Base-by-base conservation (phyloP, 2,888 invertebrate genomes). In the Trisateles emortualis region DNA sequence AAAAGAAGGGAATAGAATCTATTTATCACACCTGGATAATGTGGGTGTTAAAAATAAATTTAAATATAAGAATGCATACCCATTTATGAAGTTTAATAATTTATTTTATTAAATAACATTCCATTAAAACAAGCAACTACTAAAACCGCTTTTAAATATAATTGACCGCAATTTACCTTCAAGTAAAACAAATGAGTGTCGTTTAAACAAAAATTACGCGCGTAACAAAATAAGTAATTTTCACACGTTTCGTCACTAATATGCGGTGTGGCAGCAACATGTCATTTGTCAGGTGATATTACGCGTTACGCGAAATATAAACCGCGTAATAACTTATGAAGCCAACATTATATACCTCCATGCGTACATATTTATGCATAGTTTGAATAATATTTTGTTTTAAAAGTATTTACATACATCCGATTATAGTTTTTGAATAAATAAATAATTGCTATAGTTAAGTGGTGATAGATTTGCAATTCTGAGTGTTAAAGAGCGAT, bases 241-340 rank as follows among this genome's bases (percentile, higher is more conserved):
- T 61, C 35, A 59, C 54, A 59, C 59, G 59, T 61, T 58, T 57
- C 48, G 40, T 43, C 53, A 54, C 52, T 57, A 57, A 51, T 53
- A 35, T 49, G 47, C 46, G 56, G 40, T 40, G 51, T 51, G 52
- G 17, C 26, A 19, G 16, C 11, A 61, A 64, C 67, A 35, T 69
- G 62, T 69, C 63, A 69, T 69, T 68, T 63, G 46, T 52, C 53
- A 43, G 50, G 26, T 52, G 40, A 59, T 50, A 50, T 52, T 33
- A 44, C 32, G 17, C 47, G 13, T 33, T 42, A 29, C 39, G 38
- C 36, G 39, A 4, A 6, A 36, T n/a, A 16, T 19, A 19, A 13
- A 0, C 1, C 33, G 16, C 16, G 17, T 36, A 17, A 17, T 24
- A 6, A 5, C n/a, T 51, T 33, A 24, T 44, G 16, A 10, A 24